Percentiles rank a stretch among this genome's conserved stretches.
Evolutionary conservation across 2,113 vertebrate genomes (phyloP).

Genomic region (Engystomops pustulosus): DNA sequence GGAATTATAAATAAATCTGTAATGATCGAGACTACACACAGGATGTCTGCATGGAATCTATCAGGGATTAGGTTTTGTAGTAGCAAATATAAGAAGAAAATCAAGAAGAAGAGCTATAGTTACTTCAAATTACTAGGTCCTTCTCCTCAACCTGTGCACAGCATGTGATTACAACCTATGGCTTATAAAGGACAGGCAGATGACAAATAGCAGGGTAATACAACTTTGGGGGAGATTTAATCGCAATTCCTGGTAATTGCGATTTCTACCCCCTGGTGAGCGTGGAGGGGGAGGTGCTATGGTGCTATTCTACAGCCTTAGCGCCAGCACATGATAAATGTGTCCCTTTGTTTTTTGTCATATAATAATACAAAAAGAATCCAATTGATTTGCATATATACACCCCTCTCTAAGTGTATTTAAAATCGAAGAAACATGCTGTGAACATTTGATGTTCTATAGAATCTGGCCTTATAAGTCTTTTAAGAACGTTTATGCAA

Average conservation of each 20-base stretch:
- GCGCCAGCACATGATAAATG: no score
- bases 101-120: not conserved
- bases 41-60: slow-evolving; percentile 26
- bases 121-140: not conserved
- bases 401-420: no score
- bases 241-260: no score
- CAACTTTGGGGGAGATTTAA: no score
- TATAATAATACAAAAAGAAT: no score
- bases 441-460: not conserved
- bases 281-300: no score
- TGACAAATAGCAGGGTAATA: not conserved
- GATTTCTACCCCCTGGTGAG: no score
- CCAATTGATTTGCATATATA: no score
- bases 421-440: not conserved
- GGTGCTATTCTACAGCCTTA: no score
- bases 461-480: not conserved
- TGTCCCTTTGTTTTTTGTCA: no score
- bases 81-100: slow-evolving; percentile 26
- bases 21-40: slow-evolving; percentile 1
- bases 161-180: not conserved
- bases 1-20: slow-evolving; percentile 32
- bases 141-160: not conserved
- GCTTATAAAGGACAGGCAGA: not conserved
- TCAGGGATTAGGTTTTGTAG: slow-evolving; percentile 8
- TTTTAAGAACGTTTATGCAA: not conserved